phyloP scores from a whole-genome alignment of 2,113 vertebrate genomes.

The Felis chaus region DNA sequence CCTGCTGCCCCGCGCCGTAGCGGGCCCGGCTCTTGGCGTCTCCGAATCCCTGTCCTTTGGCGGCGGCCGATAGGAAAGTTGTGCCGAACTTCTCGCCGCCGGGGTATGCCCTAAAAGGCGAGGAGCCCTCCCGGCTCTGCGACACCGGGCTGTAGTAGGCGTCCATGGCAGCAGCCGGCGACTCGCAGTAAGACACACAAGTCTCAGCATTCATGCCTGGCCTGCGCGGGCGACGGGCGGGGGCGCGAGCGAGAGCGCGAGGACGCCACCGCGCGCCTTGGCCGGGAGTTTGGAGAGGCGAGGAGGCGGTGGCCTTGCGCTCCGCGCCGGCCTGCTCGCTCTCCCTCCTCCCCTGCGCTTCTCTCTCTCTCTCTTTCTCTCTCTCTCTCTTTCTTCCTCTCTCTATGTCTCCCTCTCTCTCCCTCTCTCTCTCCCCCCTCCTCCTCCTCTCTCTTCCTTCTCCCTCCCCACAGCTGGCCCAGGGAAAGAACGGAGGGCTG shows the following conservation, averaged over 20 bases:
- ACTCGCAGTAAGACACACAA: constrained; percentile 96
- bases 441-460: constrained; percentile 31
- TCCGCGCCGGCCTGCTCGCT: constrained; percentile 74
- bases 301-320: constrained; percentile 43
- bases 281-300: constrained; percentile 54
- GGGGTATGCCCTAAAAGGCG: constrained; percentile 96
- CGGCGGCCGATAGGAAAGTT: constrained; percentile 92
- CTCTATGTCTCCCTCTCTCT: constrained; percentile 56
- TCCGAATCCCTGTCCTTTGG: constrained; percentile 96
- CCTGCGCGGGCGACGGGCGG: constrained; percentile 55
- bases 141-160: constrained; percentile 95
- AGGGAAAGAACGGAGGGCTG: constrained; percentile 80
- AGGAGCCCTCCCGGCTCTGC: constrained; percentile 92
- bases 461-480: constrained; percentile 88
- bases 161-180: constrained; percentile 98
- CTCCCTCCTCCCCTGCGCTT: constrained; percentile 67
- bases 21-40: constrained; percentile 87
- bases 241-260: constrained; percentile 66
- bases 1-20: constrained; percentile 84
- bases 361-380: constrained; percentile 62
- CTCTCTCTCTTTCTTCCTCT: constrained; percentile 60
- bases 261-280: constrained; percentile 77
- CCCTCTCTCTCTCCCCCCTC: constrained; percentile 39
- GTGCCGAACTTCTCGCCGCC: constrained; percentile 95
- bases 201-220: constrained; percentile 97